Evolutionary conservation across 2,888 invertebrate species (phyloP).

Genomic region (Pantelozetes paolii): DNA sequence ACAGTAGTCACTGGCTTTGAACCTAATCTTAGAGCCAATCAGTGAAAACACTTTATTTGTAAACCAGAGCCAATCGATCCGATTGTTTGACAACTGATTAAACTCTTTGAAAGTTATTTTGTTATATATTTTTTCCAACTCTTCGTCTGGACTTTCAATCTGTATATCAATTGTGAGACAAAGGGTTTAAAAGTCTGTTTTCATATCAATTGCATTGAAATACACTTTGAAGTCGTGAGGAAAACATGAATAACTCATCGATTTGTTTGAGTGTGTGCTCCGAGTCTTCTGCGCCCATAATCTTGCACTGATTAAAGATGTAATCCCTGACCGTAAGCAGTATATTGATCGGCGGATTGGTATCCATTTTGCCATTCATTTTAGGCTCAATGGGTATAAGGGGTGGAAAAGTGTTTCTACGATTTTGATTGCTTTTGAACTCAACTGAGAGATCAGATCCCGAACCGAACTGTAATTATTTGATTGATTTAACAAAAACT

Average conservation of each 20-base stretch:
- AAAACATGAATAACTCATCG: too few species aligned
- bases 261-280: too few species aligned
- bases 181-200: background rate
- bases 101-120: background rate
- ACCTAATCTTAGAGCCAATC: background rate
- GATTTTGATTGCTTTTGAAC: background rate
- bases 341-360: too few species aligned
- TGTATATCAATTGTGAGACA: background rate
- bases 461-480: background rate
- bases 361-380: too few species aligned
- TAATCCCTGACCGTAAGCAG: too few species aligned
- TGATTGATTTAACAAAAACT: background rate
- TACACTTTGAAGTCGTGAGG: too few species aligned
- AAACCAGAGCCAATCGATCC: background rate
- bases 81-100: background rate
- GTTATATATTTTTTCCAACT: background rate
- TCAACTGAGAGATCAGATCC: background rate
- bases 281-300: too few species aligned
- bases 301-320: too few species aligned
- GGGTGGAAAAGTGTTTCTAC: too few species aligned
- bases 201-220: too few species aligned
- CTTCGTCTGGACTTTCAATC: background rate
- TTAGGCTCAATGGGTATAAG: too few species aligned
- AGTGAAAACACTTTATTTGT: background rate
- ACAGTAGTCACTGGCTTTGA: background rate